These are phyloP conservation scores for Pachyuromys duprasi DNA, from an alignment of 2,797 vertebrate genomes.

Conservation along the genomic window DNA sequence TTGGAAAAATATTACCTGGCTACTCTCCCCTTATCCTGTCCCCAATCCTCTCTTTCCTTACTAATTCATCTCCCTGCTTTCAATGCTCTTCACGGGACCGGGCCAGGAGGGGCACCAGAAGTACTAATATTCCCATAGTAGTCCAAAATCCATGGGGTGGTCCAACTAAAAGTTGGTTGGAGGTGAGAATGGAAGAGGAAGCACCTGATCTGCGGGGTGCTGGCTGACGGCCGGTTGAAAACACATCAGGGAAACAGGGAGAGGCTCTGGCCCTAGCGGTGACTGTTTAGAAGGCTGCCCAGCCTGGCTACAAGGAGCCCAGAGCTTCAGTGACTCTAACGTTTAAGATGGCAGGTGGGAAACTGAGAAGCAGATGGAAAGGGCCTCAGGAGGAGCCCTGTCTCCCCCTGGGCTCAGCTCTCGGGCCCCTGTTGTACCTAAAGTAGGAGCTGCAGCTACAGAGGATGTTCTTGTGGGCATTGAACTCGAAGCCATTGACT, in stretches of 20 bases:
- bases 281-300: neutral
- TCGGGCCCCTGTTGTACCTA: constrained; percentile 80
- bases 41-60: neutral
- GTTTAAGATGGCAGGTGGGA: neutral
- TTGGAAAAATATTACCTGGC: neutral
- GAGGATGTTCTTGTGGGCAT: constrained; percentile 89
- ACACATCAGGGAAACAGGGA: neutral
- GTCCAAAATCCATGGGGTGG: neutral
- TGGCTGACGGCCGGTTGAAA: neutral
- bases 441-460: constrained; percentile 90
- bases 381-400: neutral
- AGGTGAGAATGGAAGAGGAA: neutral
- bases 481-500: constrained; percentile 87
- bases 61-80: neutral
- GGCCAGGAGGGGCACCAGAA: neutral
- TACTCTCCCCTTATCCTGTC: neutral
- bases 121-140: neutral
- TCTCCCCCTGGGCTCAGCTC: neutral
- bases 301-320: neutral
- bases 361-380: neutral
- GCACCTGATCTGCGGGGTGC: neutral
- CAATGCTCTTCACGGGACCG: neutral
- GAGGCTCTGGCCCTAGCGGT: neutral
- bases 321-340: neutral
- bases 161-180: constrained; percentile 1